Evolutionary conservation across 2,797 vertebrate genomes (phyloP).

Genomic region (Eulemur rubriventer): DNA sequence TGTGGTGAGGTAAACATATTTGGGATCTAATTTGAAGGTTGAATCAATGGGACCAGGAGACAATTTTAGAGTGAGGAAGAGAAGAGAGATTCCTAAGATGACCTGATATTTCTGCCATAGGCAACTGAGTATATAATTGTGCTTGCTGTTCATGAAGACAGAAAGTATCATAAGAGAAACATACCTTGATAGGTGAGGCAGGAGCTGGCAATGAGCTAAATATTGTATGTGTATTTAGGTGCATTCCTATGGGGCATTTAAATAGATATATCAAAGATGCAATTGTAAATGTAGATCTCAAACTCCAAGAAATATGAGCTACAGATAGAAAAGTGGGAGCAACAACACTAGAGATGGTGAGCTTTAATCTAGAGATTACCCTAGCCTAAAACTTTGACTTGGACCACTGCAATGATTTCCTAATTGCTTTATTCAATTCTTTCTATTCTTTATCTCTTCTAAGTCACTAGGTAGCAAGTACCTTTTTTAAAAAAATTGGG

Average conservation of each 20-base stretch:
- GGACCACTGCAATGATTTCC: not conserved
- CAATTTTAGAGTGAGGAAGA: not conserved
- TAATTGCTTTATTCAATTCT: not conserved
- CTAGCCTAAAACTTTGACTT: not conserved
- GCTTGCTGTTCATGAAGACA: not conserved
- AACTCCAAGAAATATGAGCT: conserved; percentile 14
- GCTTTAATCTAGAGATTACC: not conserved
- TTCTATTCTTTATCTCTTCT: not conserved
- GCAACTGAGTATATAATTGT: not conserved
- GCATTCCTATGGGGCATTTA: not conserved
- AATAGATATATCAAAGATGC: not conserved
- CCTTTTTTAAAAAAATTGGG: not conserved
- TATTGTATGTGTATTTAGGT: not conserved
- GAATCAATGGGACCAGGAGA: not conserved
- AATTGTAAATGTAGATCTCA: not conserved
- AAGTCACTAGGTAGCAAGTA: not conserved
- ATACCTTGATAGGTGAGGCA: not conserved
- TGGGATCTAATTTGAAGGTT: not conserved
- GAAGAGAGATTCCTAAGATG: not conserved
- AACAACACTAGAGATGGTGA: not conserved
- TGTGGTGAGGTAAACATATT: not conserved
- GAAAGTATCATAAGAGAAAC: not conserved
- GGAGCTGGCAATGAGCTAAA: not conserved
- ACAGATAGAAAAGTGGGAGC: not conserved
- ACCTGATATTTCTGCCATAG: not conserved